Evolutionary conservation across 2,888 invertebrate species (phyloP).

Genomic region (Cheilosia soror): DNA sequence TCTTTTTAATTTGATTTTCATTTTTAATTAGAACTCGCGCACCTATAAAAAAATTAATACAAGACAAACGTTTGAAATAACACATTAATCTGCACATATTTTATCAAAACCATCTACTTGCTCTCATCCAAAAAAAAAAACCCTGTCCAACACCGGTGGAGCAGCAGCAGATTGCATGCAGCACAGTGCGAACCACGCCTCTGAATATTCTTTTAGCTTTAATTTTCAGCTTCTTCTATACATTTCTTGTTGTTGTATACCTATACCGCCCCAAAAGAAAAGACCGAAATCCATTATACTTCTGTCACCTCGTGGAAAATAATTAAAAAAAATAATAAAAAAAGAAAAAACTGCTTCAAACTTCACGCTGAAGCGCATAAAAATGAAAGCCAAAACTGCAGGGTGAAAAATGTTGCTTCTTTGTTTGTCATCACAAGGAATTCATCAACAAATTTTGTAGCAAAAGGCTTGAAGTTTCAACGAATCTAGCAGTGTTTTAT

Average conservation of each 20-base stretch:
- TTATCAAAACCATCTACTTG: slow-evolving; percentile 32
- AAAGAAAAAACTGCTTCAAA: slow-evolving; percentile 16
- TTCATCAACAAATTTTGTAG: slow-evolving; percentile 42
- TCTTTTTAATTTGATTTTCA: slow-evolving; percentile 37
- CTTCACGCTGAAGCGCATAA: slow-evolving; percentile 38
- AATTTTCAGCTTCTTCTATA: slow-evolving; percentile 17
- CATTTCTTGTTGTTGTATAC: slow-evolving; percentile 1
- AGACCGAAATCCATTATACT: slow-evolving; percentile 61
- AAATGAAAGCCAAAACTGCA: slow-evolving; percentile 34
- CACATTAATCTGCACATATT: slow-evolving; percentile 41
- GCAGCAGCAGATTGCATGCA: slow-evolving; percentile 51
- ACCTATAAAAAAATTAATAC: slow-evolving; percentile 8
- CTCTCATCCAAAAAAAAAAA: slow-evolving; percentile 4
- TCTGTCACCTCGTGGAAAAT: slow-evolving; percentile 59
- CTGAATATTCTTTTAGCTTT: slow-evolving; percentile 11
- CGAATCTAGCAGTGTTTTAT: slow-evolving; percentile 41
- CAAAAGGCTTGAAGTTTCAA: slow-evolving; percentile 48
- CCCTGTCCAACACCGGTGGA: slow-evolving; percentile 51
- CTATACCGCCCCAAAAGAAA: slow-evolving; percentile 25
- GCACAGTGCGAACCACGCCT: slow-evolving; percentile 19
- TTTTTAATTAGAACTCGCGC: slow-evolving; percentile 38
- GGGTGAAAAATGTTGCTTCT: slow-evolving; percentile 33
- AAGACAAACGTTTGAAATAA: slow-evolving; percentile 17
- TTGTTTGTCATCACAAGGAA: slow-evolving; percentile 39
- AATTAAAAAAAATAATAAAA: slow-evolving; percentile 35